Evolutionary conservation across 2,888 invertebrate species (phyloP).

Genomic region (Drosophila birchii): DNA sequence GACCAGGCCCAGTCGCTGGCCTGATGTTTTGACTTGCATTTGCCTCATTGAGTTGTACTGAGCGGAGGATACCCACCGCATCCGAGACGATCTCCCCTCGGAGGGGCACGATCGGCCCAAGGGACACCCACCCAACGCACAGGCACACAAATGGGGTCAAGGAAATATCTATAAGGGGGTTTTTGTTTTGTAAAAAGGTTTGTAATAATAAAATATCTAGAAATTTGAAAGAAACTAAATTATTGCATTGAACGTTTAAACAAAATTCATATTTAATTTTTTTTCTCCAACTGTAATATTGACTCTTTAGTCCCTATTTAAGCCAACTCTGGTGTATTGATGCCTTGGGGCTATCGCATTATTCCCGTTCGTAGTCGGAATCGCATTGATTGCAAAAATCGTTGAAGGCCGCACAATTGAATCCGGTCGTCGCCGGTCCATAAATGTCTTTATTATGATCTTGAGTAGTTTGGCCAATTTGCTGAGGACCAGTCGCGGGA

Average conservation of each 20-base stretch:
- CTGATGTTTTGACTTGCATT: constrained; percentile 58
- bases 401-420: constrained; percentile 67
- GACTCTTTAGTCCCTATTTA: not conserved
- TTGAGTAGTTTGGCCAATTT: constrained; percentile 67
- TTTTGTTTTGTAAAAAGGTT: not conserved
- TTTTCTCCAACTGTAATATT: too few relatives aligned
- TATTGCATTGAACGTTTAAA: too few relatives aligned
- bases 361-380: constrained; percentile 36
- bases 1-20: constrained; percentile 17
- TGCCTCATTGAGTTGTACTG: constrained; percentile 71
- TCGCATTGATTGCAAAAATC: constrained; percentile 53
- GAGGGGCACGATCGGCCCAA: constrained; percentile 25
- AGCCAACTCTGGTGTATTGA: not conserved
- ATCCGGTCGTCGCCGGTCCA: constrained; percentile 50
- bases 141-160: constrained; percentile 1
- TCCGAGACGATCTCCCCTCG: not conserved
- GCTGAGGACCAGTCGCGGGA: constrained; percentile 8
- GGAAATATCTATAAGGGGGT: not conserved
- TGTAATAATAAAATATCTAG: not conserved
- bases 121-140: constrained; percentile 49
- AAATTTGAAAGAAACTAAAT: not conserved
- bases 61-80: not conserved
- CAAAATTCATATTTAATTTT: not conserved
- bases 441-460: constrained; percentile 76
- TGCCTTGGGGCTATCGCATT: constrained; percentile 33